Base-by-base conservation (phyloP, 2,113 vertebrate genomes). In the Cygnus buccinator region DNA sequence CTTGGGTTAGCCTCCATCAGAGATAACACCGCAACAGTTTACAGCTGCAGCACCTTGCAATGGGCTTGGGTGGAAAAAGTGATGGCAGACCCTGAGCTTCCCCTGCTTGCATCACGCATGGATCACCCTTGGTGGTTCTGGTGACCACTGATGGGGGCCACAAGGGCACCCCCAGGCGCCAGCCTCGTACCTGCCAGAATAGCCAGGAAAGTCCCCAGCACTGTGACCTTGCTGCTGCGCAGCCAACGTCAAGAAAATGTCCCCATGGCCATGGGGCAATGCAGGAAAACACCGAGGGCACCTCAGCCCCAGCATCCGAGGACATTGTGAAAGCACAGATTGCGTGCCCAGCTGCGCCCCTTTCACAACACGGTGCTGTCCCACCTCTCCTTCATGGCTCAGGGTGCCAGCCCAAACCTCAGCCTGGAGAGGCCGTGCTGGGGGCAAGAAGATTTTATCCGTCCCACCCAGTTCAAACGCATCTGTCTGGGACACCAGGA, bases 401-500 rank as follows among this genome's bases (percentile, higher is more conserved):
- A 12, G 79, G 44, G 17, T 8, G 19, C 54, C 65, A 86, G 10
- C 50, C 71, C 26, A 16, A 28, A 37, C 10, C 43, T 21, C 9
- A 2, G 48, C 26, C 62, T 75, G 39, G 35, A 91, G 23, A 17
- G 11, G 2, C 55, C 3, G 22, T 4, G 52, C 31, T 26, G 5
- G 14, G 5, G 5, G 19, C 3, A 33, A 22, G 71, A 19, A 28
- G 70, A 44, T n/a, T 89, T 74, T 15, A 57, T 50, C 48, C 6
- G 12, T 35, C 71, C 62, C 71, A 52, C 48, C 9, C 22, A 18
- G 0, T 5, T n/a, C 19, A 13, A 0, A 41, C 0, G 4, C 11
- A 3, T 4, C 11, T 4, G 6, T 12, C 29, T 55, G 43, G 22
- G 33, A 59, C 19, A 41, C 2, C 28, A 12, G 6, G 61, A 48